These are phyloP conservation scores for Neosalanx taihuensis DNA, from an alignment of 2,797 vertebrate species.

Conservation along the genomic window DNA sequence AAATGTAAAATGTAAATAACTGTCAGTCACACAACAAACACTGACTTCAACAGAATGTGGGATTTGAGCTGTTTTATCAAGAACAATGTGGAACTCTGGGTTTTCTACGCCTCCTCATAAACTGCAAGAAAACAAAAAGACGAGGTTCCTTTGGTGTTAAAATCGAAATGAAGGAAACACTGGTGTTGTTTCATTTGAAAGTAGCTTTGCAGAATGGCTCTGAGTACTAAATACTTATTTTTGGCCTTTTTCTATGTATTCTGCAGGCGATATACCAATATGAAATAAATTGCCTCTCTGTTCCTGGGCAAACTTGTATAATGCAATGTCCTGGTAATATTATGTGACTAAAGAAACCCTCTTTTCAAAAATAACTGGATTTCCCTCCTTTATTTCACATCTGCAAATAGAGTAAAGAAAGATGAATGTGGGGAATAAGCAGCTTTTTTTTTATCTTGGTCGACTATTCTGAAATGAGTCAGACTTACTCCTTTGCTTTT, in stretches of 20 bases:
- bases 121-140: background rate
- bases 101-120: background rate
- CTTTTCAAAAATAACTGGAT: slow-evolving; percentile 72
- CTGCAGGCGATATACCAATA: slow-evolving; percentile 49
- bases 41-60: background rate
- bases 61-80: background rate
- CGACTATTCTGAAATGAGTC: slow-evolving; percentile 59
- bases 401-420: slow-evolving; percentile 41
- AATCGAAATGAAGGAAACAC: background rate
- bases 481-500: slow-evolving; percentile 46
- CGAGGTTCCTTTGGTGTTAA: background rate
- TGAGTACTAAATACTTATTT: slow-evolving; percentile 50
- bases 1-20: too few relatives aligned
- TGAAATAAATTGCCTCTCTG: slow-evolving; percentile 63
- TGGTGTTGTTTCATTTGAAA: slow-evolving; percentile 40
- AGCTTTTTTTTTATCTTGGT: slow-evolving; percentile 68
- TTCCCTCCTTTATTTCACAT: slow-evolving; percentile 60
- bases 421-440: slow-evolving; percentile 72
- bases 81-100: background rate
- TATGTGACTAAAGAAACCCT: slow-evolving; percentile 73
- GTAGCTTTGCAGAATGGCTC: slow-evolving; percentile 46
- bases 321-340: slow-evolving; percentile 68
- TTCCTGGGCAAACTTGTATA: slow-evolving; percentile 56
- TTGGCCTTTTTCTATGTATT: slow-evolving; percentile 54
- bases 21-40: background rate